Percentiles rank a stretch among this genome's conserved stretches.
phyloP scores from a whole-genome alignment of 1,140 invertebrate species.

The Orchestia grillus region DNA sequence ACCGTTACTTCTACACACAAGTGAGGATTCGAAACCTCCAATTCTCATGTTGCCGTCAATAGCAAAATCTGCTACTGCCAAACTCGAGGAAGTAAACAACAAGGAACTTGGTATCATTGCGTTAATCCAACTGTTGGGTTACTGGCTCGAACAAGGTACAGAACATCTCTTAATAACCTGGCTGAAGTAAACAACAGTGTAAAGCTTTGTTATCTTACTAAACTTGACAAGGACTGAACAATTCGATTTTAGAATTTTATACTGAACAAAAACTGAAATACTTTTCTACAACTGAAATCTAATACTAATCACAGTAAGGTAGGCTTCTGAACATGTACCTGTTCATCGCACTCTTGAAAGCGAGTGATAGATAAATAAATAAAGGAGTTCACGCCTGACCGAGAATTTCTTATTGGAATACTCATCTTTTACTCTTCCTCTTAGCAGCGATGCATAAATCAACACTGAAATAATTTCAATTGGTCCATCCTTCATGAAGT shows the following conservation, averaged over 20 bases:
- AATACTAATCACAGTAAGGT: too few relatives aligned
- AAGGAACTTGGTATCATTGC: background rate
- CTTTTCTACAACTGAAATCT: too few relatives aligned
- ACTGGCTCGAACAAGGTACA: background rate
- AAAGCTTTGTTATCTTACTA: too few relatives aligned
- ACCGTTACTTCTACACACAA: background rate
- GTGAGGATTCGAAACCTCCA: background rate
- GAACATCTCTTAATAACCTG: background rate
- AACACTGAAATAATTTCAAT: background rate
- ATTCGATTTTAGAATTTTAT: background rate
- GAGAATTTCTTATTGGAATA: too few relatives aligned
- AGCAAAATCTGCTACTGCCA: background rate
- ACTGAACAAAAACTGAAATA: too few relatives aligned
- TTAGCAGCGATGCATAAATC: background rate
- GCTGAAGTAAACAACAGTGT: background rate
- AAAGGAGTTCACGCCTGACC: too few relatives aligned
- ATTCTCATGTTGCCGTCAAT: background rate
- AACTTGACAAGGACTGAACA: background rate
- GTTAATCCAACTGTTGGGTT: background rate
- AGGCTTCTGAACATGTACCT: too few relatives aligned
- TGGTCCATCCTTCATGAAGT: background rate
- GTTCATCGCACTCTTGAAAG: too few relatives aligned
- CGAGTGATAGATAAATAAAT: too few relatives aligned
- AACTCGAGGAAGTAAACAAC: background rate
- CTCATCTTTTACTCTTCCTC: too few relatives aligned